Base-by-base conservation (phyloP, 2,113 vertebrate species). In the Sinocyclocheilus maitianheensis region DNA sequence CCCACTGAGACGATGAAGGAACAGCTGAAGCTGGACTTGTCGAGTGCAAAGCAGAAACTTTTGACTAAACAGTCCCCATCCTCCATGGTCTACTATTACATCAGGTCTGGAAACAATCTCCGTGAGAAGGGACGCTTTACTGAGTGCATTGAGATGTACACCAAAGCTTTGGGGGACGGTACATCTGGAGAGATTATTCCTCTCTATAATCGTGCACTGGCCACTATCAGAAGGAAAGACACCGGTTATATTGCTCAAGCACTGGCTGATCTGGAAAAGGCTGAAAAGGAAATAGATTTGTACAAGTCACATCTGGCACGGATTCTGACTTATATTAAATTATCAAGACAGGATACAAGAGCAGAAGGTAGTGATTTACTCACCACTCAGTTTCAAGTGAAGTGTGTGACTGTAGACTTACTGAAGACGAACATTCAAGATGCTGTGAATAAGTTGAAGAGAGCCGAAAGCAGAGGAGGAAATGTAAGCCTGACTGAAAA, bases 121-220 rank as follows among this genome's bases (percentile, higher is more conserved):
- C 63, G 26, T 16, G 26, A 16, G 1, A 30, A 30, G 30, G 30
- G 30, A 30, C 30, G 30, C 1, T 1, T 30, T 30, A 30, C 30
- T 30, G 30, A 30, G 1, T 2, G 30, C 30, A 30, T 30, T 30
- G 30, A 30, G 30, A 30, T 30, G 30, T 30, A 30, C 30, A 30
- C 30, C 1, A 30, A 30, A 30, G 30, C 30, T 30, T 1, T 30
- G 30, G 1, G 1, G 9, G 18, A 74, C 12, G 88, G 91, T 2
- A 5, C 30, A 30, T 89, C 84, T 13, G 91, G 92, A 87, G 88
- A 87, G 22, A 91, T 91, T 11, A 62, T 93, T 84, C 91, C 92
- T 51, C 89, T 85, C 53, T 93, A 93, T 85, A 94, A 40, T 20
- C 83, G 82, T 74, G 88, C 88, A 12, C 85, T 83, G 63, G 82